Conservation (phyloP, 2,113 vertebrate species). For the Seriola dumerili region DNA sequence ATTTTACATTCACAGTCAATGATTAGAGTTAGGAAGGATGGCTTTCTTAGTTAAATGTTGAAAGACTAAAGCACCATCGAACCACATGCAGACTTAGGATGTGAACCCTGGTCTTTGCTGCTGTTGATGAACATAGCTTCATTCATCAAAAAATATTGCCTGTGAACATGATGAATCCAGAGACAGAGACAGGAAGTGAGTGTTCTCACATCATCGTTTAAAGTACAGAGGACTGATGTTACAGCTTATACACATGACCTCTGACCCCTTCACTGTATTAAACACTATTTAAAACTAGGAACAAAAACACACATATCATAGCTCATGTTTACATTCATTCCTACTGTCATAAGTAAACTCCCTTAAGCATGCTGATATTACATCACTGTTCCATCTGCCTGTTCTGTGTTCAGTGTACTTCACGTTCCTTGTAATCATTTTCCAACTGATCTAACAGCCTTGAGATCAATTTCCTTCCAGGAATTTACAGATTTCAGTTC, state of each 20-base stretch:
- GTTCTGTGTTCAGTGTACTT: not conserved
- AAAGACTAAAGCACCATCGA: too few relatives aligned
- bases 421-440: too few relatives aligned
- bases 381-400: not conserved
- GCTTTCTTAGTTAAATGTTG: too few relatives aligned
- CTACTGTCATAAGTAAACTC: conserved; percentile 25
- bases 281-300: not conserved
- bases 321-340: conserved; percentile 37
- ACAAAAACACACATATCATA: not conserved
- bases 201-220: conserved; percentile 2
- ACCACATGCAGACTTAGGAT: too few relatives aligned
- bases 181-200: conserved; percentile 51
- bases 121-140: too few relatives aligned
- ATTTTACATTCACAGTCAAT: too few relatives aligned
- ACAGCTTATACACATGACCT: not conserved
- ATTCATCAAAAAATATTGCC: too few relatives aligned
- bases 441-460: too few relatives aligned
- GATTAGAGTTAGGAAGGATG: too few relatives aligned
- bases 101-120: too few relatives aligned
- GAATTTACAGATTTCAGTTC: not conserved
- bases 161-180: too few relatives aligned
- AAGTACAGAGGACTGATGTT: conserved; percentile 3
- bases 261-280: conserved; percentile 4
- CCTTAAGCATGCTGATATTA: conserved; percentile 1
- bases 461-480: not conserved